Base-by-base conservation (phyloP, 2,888 invertebrate species). In the Chorisops tibialis region DNA sequence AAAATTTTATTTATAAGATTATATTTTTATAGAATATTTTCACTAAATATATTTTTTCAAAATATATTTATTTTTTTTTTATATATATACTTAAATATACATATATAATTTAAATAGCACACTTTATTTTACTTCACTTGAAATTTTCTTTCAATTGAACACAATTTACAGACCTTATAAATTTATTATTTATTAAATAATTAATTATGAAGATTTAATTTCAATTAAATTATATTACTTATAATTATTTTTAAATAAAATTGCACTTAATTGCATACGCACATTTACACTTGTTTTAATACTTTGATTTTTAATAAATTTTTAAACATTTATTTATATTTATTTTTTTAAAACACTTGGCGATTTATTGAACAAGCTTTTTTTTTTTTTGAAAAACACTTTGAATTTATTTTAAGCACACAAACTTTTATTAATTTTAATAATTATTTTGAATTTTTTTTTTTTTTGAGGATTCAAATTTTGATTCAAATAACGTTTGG, bases 191-290 rank as follows among this genome's bases (percentile, higher is more conserved):
- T 51, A 11, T 38, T 37, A n/a, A 21, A 39, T 39, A 22, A 48
- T 54, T 14, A 39, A n/a, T 39, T 22, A 12, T 30, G 9, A 30
- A n/a, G n/a, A n/a, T n/a, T 30, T 30, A 9, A 30, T 30, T 30
- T 30, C 9, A 30, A 5, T 5, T 30, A 30, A 30, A 30, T 30
- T 30, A n/a, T 21, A 7, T 54, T 43, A 16, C 30, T 56, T 45
- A 47, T 2, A 45, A 18, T 18, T 45, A 45, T 19, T 18, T 22
- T 9, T 41, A 24, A 22, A n/a, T 22, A 22, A 56, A 56, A 56
- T 56, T 56, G 56, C 56, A 56, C 45, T 56, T 56, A 18, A 14
- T 30, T 56, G 56, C 56, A 56, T 45, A 45, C 43, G 30, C 24
- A 56, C 45, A 38, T 39, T 52, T 14, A 11, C 21, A 30, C 30